Conservation (phyloP, 2,888 invertebrate genomes). For the Amphipyra tragopoginis region DNA sequence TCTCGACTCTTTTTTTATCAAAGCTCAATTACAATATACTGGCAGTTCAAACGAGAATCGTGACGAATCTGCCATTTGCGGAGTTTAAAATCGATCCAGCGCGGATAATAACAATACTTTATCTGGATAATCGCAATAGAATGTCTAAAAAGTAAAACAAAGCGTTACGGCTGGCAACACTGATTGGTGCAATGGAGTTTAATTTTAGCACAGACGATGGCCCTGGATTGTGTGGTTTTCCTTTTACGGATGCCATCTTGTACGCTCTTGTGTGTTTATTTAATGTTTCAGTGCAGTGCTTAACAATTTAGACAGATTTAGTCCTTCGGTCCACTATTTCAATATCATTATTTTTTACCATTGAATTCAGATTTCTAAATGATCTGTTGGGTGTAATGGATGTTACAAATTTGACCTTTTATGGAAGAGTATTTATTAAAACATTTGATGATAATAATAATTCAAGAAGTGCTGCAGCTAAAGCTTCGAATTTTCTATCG, state of each 20-base stretch:
- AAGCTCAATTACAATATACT: constrained; percentile 20
- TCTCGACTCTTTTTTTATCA: constrained; percentile 10
- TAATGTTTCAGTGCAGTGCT: constrained; percentile 14
- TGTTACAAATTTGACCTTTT: too few relatives aligned
- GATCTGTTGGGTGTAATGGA: too few relatives aligned
- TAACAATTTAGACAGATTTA: constrained; percentile 8
- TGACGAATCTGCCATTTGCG: constrained; percentile 39
- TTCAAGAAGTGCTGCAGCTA: too few relatives aligned
- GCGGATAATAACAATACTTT: constrained; percentile 42
- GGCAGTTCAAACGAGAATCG: constrained; percentile 17
- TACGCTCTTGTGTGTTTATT: constrained; percentile 46
- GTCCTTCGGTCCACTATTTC: not conserved
- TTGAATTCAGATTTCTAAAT: too few relatives aligned
- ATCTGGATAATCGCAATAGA: constrained; percentile 56
- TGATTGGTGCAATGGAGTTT: constrained; percentile 71
- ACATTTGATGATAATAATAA: too few relatives aligned
- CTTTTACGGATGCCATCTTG: constrained; percentile 63
- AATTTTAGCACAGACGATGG: constrained; percentile 70
- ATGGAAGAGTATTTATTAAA: too few relatives aligned
- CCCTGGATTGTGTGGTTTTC: constrained; percentile 63
- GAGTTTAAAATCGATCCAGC: constrained; percentile 38
- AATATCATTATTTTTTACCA: not conserved
- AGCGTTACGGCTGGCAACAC: constrained; percentile 57
- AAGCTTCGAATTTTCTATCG: too few relatives aligned
- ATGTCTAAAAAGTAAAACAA: constrained; percentile 57